These are phyloP conservation scores for Egretta garzetta DNA, from an alignment of 2,113 vertebrate genomes.

Conservation along the genomic window DNA sequence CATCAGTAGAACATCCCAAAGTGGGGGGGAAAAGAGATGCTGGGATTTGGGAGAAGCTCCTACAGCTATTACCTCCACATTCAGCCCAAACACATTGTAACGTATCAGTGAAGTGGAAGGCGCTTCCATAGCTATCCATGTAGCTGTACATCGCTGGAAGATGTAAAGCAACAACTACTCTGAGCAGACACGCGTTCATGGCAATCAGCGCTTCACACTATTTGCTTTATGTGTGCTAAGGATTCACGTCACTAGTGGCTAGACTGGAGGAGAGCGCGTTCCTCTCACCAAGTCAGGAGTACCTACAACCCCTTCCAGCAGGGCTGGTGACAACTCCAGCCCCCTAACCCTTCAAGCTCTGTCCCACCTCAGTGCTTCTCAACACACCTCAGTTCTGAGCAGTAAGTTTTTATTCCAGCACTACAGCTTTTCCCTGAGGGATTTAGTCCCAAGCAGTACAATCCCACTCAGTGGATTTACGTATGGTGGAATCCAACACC, in stretches of 20 bases:
- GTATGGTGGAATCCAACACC: neutral
- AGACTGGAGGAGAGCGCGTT: neutral
- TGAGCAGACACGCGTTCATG: neutral
- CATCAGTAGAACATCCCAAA: neutral
- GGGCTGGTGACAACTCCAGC: neutral
- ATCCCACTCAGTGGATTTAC: neutral
- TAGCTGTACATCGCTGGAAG: neutral
- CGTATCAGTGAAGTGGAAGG: neutral
- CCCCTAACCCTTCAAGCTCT: neutral
- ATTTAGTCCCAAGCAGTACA: neutral
- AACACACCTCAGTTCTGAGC: neutral
- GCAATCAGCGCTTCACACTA: neutral
- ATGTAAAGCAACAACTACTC: neutral
- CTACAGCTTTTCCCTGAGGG: neutral
- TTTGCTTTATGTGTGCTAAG: neutral
- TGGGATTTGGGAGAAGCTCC: neutral
- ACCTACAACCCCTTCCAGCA: neutral
- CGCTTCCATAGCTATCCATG: neutral
- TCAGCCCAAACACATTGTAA: neutral
- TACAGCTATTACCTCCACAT: neutral
- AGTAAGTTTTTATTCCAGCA: neutral
- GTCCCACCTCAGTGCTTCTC: neutral
- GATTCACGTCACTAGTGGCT: accelerated
- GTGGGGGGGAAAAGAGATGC: neutral
- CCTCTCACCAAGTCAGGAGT: neutral